phyloP scores from a whole-genome alignment of 2,797 vertebrate species.

The Stomatorhinus walkeri region DNA sequence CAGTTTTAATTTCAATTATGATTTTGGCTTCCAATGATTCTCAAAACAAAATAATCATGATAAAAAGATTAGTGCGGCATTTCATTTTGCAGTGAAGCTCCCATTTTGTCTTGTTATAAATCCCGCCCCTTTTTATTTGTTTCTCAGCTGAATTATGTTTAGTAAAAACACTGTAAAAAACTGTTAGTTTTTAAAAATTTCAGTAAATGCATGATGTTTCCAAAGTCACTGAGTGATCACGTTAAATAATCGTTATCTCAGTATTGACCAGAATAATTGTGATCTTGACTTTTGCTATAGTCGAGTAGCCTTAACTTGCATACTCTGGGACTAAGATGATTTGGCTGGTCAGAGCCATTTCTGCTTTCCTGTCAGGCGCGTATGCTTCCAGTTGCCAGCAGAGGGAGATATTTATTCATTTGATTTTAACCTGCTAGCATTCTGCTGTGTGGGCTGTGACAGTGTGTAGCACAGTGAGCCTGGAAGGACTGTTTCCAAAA shows the following conservation, averaged over 20 bases:
- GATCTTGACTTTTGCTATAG: neutral
- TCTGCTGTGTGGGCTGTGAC: neutral
- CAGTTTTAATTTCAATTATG: neutral
- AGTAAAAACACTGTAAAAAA: neutral
- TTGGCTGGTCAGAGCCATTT: neutral
- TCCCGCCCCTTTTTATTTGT: neutral
- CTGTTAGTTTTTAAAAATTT: neutral
- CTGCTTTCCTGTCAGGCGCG: neutral
- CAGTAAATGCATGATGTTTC: too few relatives aligned
- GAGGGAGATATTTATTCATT: neutral
- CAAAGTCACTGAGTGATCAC: too few relatives aligned
- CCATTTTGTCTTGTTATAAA: neutral
- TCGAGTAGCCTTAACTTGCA: neutral
- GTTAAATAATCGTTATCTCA: too few relatives aligned
- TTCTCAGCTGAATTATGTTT: neutral
- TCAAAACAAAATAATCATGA: neutral
- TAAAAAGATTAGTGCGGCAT: neutral
- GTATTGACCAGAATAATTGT: neutral
- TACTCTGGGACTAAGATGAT: neutral
- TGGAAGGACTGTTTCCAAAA: neutral
- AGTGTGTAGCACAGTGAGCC: neutral
- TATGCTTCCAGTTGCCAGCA: neutral
- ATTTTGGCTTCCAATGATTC: neutral
- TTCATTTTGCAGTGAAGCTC: neutral
- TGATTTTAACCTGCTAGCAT: neutral